Evolutionary conservation across 2,888 invertebrate genomes (phyloP), one percentile per base, ranked within the genome.

Genomic region (Eupithecia insigniata): DNA sequence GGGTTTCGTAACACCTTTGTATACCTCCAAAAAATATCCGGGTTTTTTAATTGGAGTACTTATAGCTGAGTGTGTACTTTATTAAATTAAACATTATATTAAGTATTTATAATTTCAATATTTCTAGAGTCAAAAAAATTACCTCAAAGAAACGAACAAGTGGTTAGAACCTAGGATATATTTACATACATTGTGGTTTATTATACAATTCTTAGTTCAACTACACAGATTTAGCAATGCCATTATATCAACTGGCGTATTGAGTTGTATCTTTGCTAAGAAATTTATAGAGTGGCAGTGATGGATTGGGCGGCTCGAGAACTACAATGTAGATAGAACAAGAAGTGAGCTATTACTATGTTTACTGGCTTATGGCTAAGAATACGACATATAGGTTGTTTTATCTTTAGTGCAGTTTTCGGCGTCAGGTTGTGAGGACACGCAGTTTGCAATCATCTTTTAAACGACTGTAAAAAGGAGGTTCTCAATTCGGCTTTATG

Each of bases 251-350:
- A 77, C 74, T 66, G 71, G 69, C 70, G 75, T 74, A 76, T 79
- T 69, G 78, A 78, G 73, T 73, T 76, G 78, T 76, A 73, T 75
- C 66, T 78, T 72, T 73, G 81, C 74, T 74, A 70, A 73, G 78
- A 81, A 85, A 84, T 86, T 86, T 87, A 84, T 84, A 81, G 80
- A 22, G 14, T 83, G 86, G 81, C 82, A 84, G 82, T 83, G 84
- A 86, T 83, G 82, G 80, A 86, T 83, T 74, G 73, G 75, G 55
- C 70, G 69, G 62, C 58, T 67, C 18, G 43, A 28, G 58, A 7
- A 67, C 58, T 43, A 58, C 62, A 58, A 60, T 34, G 58, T 64
- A 34, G 16, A 39, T 66, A 62, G 7, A 51, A 43, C 26, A 22
- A 26, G 26, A 26, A 73, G 43, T 60, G 6, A 18, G 18, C 30